A percentile compares a stretch with the other conserved stretches of the same genome.
Evolutionary conservation across 2,888 invertebrate genomes (phyloP).

Genomic region (Oasisia sp.): DNA sequence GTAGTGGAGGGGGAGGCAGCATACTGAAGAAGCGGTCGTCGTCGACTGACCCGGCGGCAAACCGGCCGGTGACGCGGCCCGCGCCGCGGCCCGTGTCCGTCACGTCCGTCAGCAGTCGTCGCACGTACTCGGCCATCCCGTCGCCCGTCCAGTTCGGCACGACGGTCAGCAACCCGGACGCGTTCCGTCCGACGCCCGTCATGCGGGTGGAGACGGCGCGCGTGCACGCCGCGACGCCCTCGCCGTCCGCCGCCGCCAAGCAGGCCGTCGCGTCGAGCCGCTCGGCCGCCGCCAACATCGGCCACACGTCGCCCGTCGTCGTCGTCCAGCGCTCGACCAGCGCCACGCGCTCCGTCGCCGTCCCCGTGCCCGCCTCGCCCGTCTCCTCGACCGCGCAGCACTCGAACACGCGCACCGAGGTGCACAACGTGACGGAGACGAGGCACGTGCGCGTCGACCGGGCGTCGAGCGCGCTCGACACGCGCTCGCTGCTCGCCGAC

Average conservation of each 20-base stretch:
- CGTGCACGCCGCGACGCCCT: neutral
- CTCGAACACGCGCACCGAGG: neutral
- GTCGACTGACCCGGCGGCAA: neutral
- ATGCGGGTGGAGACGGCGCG: neutral
- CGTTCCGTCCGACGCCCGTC: neutral
- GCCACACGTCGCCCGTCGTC: neutral
- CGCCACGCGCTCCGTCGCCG: neutral
- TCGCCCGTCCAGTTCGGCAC: neutral
- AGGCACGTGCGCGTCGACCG: neutral
- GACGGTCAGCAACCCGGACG: neutral
- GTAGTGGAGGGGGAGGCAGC: neutral
- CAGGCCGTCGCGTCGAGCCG: neutral
- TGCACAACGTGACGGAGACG: neutral
- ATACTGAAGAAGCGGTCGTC: neutral
- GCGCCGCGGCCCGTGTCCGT: neutral
- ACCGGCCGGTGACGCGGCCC: neutral
- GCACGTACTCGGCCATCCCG: neutral
- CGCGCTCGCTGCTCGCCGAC: neutral
- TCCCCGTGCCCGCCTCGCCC: neutral
- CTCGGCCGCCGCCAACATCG: neutral
- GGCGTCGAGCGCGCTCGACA: neutral
- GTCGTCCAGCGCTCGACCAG: neutral
- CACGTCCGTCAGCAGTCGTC: neutral
- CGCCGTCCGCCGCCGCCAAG: neutral
- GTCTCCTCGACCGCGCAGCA: neutral